Evolutionary conservation across 2,797 vertebrate genomes (phyloP).

Genomic region (Falco concolor): DNA sequence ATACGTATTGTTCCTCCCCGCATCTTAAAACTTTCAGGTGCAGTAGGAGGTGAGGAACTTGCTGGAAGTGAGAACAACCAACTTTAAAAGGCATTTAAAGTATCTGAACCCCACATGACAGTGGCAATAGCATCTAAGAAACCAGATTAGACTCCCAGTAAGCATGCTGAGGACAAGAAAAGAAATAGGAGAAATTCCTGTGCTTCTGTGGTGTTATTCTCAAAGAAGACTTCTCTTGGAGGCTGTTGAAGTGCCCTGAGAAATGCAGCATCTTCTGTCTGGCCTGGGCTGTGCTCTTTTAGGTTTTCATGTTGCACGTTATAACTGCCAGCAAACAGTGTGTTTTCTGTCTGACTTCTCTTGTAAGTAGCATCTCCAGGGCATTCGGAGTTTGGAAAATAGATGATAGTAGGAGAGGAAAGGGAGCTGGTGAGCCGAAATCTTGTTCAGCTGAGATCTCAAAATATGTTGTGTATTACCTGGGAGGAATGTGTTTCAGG

Average conservation of each 20-base stretch:
- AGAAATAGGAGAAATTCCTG: not conserved
- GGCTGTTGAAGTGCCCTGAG: not conserved
- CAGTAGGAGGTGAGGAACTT: not conserved
- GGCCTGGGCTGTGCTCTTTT: not conserved
- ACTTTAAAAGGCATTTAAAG: not conserved
- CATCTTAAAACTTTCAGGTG: not conserved
- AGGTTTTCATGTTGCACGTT: fast-evolving
- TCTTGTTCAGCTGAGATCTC: not conserved
- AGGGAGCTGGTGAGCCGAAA: not conserved
- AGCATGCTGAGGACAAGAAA: not conserved
- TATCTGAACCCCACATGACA: fast-evolving
- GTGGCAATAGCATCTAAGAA: not conserved
- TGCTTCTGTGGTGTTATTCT: not conserved
- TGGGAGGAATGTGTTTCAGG: not conserved
- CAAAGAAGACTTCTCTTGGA: not conserved
- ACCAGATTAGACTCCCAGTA: not conserved
- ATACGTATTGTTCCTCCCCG: not conserved
- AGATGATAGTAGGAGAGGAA: not conserved
- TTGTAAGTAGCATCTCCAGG: not conserved
- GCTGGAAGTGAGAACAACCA: not conserved
- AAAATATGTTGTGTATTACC: not conserved
- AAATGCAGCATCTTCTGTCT: not conserved
- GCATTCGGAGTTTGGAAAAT: not conserved
- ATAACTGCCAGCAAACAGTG: fast-evolving
- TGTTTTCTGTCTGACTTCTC: not conserved